phyloP scores from a whole-genome alignment of 2,888 invertebrate genomes.

The Axea sp. region DNA sequence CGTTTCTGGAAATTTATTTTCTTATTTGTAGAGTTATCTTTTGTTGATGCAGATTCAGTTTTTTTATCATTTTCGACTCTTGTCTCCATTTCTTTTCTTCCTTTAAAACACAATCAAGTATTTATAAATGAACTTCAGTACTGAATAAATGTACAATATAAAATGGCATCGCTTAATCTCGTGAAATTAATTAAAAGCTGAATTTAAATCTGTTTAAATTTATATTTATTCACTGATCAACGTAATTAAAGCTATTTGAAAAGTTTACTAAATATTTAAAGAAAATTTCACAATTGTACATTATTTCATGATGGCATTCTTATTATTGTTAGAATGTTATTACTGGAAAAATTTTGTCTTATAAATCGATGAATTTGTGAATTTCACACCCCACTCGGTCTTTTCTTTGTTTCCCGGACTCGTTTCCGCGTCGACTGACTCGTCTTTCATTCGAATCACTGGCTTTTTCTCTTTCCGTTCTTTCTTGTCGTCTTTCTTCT shows the following conservation, averaged over 20 bases:
- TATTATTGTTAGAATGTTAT: no score
- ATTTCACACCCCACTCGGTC: constrained; percentile 68
- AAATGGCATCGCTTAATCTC: constrained; percentile 19
- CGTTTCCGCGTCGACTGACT: constrained; percentile 26
- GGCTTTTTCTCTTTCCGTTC: constrained; percentile 69
- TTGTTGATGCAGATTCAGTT: no score
- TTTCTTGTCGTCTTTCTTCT: constrained; percentile 66
- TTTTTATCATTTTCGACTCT: no score
- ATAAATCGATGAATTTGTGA: constrained; percentile 48
- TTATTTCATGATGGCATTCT: not conserved
- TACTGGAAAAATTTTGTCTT: constrained; percentile 23
- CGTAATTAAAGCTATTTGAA: no score
- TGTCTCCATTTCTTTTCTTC: no score
- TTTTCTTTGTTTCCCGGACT: constrained; percentile 38
- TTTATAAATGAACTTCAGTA: no score
- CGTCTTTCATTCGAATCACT: constrained; percentile 62
- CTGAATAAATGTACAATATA: not conserved
- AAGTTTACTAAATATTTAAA: no score
- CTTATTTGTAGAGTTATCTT: no score
- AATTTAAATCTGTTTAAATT: not conserved
- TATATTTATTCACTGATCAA: not conserved
- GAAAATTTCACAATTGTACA: no score
- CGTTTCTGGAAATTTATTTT: no score
- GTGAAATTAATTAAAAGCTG: not conserved
- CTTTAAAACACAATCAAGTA: no score